These are phyloP conservation scores for Mycetomoellerius zeteki DNA, from an alignment of 1,140 invertebrate species.

Conservation along the genomic window DNA sequence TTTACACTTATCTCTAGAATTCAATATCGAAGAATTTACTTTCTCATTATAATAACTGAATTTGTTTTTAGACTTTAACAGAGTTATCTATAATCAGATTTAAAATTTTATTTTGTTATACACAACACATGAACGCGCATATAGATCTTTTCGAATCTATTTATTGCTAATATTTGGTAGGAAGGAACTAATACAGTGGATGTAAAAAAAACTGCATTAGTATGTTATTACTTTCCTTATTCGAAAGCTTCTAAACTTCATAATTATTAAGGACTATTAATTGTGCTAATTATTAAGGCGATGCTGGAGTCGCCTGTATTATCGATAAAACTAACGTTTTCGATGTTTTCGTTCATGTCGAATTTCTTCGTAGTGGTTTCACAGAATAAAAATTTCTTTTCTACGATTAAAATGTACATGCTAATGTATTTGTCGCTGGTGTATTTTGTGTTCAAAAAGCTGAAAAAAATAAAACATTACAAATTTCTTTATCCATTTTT, in stretches of 20 bases:
- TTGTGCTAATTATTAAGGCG: conserved; percentile 5
- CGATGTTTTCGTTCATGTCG: too few species aligned
- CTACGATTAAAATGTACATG: too few species aligned
- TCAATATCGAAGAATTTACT: conserved; percentile 7
- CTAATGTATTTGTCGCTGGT: too few species aligned
- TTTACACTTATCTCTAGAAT: conserved; percentile 7
- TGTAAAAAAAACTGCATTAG: neutral
- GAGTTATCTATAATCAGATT: neutral
- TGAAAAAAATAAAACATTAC: too few species aligned
- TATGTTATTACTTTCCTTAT: neutral
- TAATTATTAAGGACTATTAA: neutral
- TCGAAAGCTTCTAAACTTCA: neutral
- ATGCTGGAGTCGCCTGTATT: too few species aligned
- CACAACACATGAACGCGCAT: neutral
- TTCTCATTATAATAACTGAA: neutral
- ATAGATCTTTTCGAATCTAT: neutral
- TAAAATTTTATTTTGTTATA: neutral
- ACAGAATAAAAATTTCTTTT: too few species aligned
- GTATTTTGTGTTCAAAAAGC: too few species aligned
- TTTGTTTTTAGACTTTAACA: neutral
- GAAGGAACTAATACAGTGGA: neutral
- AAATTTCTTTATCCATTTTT: too few species aligned
- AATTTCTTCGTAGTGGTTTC: too few species aligned
- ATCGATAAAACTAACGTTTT: too few species aligned
- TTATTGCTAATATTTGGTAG: neutral